Base-by-base conservation (phyloP, 2,797 vertebrate genomes). In the Neosalanx taihuensis region DNA sequence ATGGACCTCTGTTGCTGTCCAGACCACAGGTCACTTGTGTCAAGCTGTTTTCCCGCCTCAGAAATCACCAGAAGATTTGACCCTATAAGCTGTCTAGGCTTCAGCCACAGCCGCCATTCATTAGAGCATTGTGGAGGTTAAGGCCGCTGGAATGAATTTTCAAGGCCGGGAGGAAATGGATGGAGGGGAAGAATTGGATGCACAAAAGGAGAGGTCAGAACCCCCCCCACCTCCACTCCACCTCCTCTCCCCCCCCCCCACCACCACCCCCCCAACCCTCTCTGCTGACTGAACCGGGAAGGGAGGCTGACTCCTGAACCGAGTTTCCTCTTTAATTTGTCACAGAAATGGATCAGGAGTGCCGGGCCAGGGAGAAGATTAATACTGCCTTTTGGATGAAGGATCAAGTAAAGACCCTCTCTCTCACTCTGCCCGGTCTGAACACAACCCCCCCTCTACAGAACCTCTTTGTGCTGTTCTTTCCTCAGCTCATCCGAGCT, bases 91-190 rank as follows among this genome's bases (percentile, higher is more conserved):
- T 77, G 64, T 10, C 29, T 60, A 15, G 70, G 74, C 70, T n/a
- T 70, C 64, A 69, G 71, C 69, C 65, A 77, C 63, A 72, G 68
- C 70, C 67, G 60, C 71, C 69, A 79, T 83, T 81, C 77, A 81
- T 81, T 81, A 83, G 73, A 68, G 62, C 64, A 75, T 71, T 77
- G 79, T 76, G 70, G 79, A 72, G 78, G 78, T 78, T 76, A 81
- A 80, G 72, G 75, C 76, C 72, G 72, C 66, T 79, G 76, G 76
- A 78, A 78, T 82, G 77, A 82, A 76, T 85, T 76, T 80, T 72
- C 58, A 15, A 70, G 71, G 15, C 72, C 58, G 57, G 6, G 64
- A 33, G 66, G 68, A 83, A 80, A 78, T 71, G 59, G 74, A 78
- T 63, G 70, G 64, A 62, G 51, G 59, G 31, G 30, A 69, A 72